Conservation (phyloP, 2,797 vertebrate species). For the Synanceia verrucosa region DNA sequence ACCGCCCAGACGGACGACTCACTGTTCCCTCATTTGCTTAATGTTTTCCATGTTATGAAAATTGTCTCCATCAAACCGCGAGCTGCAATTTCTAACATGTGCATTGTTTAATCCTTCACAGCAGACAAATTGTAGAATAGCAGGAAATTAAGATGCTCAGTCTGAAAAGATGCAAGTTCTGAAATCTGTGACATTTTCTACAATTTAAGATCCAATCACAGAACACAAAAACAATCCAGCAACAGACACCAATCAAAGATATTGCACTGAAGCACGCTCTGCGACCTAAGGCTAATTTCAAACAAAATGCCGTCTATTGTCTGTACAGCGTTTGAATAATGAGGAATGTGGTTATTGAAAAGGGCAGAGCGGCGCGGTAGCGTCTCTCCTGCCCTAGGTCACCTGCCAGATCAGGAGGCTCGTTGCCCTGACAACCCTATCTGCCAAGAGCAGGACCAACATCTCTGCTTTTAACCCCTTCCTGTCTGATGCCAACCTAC, state of each 20-base stretch:
- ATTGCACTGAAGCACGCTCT: background rate
- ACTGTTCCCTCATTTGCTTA: conserved; percentile 52
- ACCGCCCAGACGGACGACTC: conserved; percentile 28
- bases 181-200: background rate
- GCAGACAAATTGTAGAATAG: background rate
- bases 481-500: conserved; percentile 13
- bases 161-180: background rate
- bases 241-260: background rate
- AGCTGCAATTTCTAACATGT: conserved; percentile 16
- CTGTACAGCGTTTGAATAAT: conserved; percentile 37
- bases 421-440: conserved; percentile 94
- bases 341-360: conserved; percentile 50
- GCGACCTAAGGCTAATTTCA: conserved; percentile 16
- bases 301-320: conserved; percentile 79
- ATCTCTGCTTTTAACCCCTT: conserved; percentile 91
- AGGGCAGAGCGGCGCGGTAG: conserved; percentile 68
- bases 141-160: background rate
- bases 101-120: conserved; percentile 7
- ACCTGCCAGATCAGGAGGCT: conserved; percentile 94
- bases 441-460: conserved; percentile 88
- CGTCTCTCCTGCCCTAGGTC: conserved; percentile 90
- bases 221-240: background rate
- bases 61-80: conserved; percentile 27
- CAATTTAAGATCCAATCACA: background rate
- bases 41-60: conserved; percentile 65